Evolutionary conservation across 2,797 vertebrate genomes (phyloP).

Genomic region (Sebastolobus altivelis): DNA sequence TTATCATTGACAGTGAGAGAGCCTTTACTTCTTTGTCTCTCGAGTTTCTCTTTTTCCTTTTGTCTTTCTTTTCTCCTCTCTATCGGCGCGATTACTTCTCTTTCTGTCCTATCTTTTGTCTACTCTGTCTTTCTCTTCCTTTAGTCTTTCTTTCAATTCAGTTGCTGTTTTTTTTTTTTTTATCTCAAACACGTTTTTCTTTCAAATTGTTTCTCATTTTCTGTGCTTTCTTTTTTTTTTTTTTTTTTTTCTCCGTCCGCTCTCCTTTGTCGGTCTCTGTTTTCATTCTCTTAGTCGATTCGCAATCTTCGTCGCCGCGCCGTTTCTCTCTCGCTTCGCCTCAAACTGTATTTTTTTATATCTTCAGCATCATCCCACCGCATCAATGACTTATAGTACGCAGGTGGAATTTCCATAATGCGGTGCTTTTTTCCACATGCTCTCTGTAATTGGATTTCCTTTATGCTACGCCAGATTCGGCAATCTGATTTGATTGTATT

Average conservation of each 20-base stretch:
- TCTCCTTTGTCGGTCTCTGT: slow-evolving; percentile 6
- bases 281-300: slow-evolving; percentile 21
- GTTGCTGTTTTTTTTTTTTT: background rate
- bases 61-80: background rate
- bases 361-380: slow-evolving; percentile 25
- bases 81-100: background rate
- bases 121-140: background rate
- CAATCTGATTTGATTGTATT: slow-evolving; percentile 64
- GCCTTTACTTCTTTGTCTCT: background rate
- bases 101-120: background rate
- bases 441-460: slow-evolving; percentile 70
- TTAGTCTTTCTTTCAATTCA: background rate
- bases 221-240: background rate
- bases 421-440: slow-evolving; percentile 54
- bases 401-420: slow-evolving; percentile 67
- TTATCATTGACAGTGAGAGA: slow-evolving; percentile 21
- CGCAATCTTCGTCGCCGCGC: slow-evolving; percentile 4
- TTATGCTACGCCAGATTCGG: slow-evolving; percentile 59
- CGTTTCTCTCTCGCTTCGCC: background rate
- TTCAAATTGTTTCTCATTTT: background rate
- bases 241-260: background rate
- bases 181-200: background rate
- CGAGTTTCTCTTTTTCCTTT: background rate
- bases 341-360: slow-evolving; percentile 28
- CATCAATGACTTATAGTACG: slow-evolving; percentile 54